These are phyloP conservation scores for Cuniculus paca DNA, from an alignment of 2,797 vertebrate species.

Conservation along the genomic window DNA sequence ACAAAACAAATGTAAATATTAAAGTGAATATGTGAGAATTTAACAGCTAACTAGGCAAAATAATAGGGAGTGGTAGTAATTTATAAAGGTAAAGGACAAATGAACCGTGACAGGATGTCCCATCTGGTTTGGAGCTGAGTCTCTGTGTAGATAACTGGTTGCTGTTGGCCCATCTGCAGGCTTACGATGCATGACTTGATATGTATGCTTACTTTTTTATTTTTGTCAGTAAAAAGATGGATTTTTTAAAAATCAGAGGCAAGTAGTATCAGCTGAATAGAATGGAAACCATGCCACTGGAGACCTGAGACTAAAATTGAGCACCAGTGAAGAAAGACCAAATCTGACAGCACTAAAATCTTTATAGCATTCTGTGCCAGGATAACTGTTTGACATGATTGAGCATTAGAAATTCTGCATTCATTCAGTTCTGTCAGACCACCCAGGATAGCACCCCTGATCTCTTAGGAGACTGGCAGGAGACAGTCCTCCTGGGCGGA, in stretches of 20 bases:
- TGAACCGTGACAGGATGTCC: rapidly evolving
- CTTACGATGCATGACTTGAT: too few relatives aligned
- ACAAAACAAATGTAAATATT: background rate
- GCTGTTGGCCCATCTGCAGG: background rate
- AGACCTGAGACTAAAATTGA: background rate
- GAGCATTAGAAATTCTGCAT: background rate
- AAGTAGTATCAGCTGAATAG: background rate
- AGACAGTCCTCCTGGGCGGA: background rate
- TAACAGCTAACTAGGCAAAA: background rate
- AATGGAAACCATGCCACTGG: background rate
- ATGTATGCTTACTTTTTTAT: background rate
- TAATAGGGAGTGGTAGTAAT: background rate
- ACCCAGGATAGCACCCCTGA: rapidly evolving
- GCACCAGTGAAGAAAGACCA: background rate
- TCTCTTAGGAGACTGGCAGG: background rate
- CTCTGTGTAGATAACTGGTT: background rate
- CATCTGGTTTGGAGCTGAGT: background rate
- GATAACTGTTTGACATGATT: background rate
- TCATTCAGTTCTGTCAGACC: background rate
- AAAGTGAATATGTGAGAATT: background rate
- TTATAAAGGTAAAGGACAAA: background rate
- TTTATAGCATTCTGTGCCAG: background rate
- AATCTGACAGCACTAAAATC: background rate
- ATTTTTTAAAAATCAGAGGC: background rate
- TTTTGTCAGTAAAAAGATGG: background rate